Conservation (phyloP, 2,797 vertebrate species). For the Hyperoplus lanceolatus region DNA sequence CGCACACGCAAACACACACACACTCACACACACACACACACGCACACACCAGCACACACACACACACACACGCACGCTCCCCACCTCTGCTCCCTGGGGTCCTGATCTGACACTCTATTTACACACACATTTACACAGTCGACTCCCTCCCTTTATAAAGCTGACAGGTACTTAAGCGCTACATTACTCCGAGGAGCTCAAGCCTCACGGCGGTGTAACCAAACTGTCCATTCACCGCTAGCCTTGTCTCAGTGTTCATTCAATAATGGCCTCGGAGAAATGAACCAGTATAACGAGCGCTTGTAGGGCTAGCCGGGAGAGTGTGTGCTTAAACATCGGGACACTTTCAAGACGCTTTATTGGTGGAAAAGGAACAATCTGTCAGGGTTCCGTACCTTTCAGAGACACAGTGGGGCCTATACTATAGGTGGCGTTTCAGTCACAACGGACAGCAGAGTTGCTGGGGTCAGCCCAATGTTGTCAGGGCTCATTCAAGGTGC, state of each 20-base stretch:
- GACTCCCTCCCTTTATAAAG: conserved; percentile 81
- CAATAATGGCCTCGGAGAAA: conserved; percentile 76
- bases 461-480: too few relatives aligned
- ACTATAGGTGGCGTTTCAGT: conserved; percentile 7
- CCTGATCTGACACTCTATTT: conserved; percentile 87
- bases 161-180: conserved; percentile 87
- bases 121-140: conserved; percentile 86
- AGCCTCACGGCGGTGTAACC: conserved; percentile 75
- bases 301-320: conserved; percentile 46
- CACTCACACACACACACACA: conserved; percentile 3
- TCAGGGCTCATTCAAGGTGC: too few relatives aligned
- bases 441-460: conserved; percentile 15
- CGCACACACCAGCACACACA: conserved; percentile 38
- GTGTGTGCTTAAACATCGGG: conserved; percentile 47
- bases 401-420: background rate
- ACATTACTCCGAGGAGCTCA: conserved; percentile 82
- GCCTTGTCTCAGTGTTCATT: conserved; percentile 80
- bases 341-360: conserved; percentile 45
- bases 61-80: conserved; percentile 54
- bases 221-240: conserved; percentile 76
- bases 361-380: conserved; percentile 44
- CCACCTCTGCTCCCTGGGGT: conserved; percentile 84
- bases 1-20: conserved; percentile 46
- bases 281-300: conserved; percentile 47
- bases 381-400: conserved; percentile 50